Evolutionary conservation across 53 echinoderm and acorn worm genomes (phyloP), one percentile per base, ranked within the genome.

Genomic region (Henricia sp.): DNA sequence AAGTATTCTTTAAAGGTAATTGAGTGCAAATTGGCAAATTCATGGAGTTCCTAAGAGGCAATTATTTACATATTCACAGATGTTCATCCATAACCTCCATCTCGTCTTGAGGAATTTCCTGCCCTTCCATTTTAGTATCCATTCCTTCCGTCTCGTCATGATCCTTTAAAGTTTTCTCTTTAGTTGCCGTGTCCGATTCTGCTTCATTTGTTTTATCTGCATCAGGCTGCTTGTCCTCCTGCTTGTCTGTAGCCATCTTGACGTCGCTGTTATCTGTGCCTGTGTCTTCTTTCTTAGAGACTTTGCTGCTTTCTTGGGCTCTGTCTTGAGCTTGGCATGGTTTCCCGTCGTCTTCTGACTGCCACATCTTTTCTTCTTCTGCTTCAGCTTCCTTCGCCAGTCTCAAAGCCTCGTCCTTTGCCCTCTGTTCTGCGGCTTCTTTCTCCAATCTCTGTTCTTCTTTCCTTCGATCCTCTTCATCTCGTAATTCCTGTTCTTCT

Each of bases 361-460:
- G 44, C 78, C 60, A 72, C 38, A 72, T 73, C 72, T 62, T 62
- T 44, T 84, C 46, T 48, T 85, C 85, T 38, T 60, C 72, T 8
- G 52, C 60, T 51, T 58, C 73, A 1, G 36, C 85, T 23, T 85
- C 85, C 40, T 70, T 46, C 14, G 84, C 84, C 2, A 70, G 70
- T 72, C 64, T 62, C 34, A 85, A 29, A 13, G 28, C 51, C 54
- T 53, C 75, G 44, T 52, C 51, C 54, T 75, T 17, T 46, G 62
- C 75, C 75, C 29, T 65, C 41, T 17, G 50, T 40, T 44, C 52
- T 29, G 46, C 67, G 16, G 40, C 48, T 33, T 75, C 59, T 40
- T 27, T 24, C 76, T 51, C 54, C 32, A 75, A 55, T 13, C 63
- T 41, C 21, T 60, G 67, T 25, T 71, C 66, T 42, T 65, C 60